Evolutionary conservation across 2,113 vertebrate species (phyloP).

Genomic region (Forbesichthys agassizii): DNA sequence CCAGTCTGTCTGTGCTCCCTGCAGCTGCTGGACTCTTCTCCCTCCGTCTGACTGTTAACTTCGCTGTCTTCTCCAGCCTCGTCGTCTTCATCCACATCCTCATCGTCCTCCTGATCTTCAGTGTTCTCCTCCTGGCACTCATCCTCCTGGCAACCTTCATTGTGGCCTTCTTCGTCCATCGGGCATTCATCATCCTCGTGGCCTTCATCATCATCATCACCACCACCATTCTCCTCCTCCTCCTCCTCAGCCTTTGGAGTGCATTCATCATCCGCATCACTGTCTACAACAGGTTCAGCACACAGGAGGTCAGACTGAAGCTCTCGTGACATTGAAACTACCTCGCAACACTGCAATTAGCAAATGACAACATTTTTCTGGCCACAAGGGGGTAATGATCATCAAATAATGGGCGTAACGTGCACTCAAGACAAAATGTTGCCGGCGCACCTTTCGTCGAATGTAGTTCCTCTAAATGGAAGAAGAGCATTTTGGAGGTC

Average conservation of each 20-base stretch:
- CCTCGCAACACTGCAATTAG: no score
- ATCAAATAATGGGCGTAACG: no score
- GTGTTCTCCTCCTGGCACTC: constrained; percentile 10
- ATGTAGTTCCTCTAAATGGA: no score
- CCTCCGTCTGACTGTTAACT: constrained; percentile 37
- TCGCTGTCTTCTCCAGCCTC: constrained; percentile 17
- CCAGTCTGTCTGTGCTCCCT: constrained; percentile 68
- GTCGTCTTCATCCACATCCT: constrained; percentile 35
- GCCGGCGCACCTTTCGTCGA: no score
- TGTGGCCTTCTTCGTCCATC: constrained; percentile 12
- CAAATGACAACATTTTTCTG: no score
- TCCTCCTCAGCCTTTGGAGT: constrained; percentile 23
- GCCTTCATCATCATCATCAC: constrained; percentile 18
- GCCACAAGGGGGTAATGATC: no score
- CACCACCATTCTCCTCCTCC: constrained; percentile 9
- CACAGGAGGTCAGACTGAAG: neutral
- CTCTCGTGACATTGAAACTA: no score
- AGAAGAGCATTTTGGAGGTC: no score
- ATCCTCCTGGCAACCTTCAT: constrained; percentile 12
- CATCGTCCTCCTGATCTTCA: constrained; percentile 26
- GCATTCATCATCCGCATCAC: constrained; percentile 56
- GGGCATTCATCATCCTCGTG: constrained; percentile 18
- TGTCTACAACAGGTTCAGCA: constrained; percentile 43
- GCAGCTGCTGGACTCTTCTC: constrained; percentile 61
- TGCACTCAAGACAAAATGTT: no score